These are phyloP conservation scores for Mellilla xanthometata DNA, from an alignment of 2,888 invertebrate species.

Conservation along the genomic window DNA sequence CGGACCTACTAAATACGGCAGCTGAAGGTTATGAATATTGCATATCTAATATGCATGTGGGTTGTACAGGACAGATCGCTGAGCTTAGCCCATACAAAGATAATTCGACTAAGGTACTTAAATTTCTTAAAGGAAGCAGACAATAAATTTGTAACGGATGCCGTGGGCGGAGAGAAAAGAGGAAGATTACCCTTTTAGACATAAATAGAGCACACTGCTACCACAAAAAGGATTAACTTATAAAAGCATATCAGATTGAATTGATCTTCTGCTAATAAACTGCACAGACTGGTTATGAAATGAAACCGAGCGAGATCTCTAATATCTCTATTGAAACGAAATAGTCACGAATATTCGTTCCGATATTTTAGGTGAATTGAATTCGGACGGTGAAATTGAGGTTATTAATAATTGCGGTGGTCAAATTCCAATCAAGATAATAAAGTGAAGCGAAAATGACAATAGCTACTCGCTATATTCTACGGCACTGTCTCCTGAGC, in stretches of 20 bases:
- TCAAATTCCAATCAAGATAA: constrained; percentile 18
- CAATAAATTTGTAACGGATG: too few species aligned
- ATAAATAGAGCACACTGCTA: too few species aligned
- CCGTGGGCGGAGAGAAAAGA: constrained; percentile 44
- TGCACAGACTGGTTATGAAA: constrained; percentile 2
- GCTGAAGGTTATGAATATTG: constrained; percentile 49
- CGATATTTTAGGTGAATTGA: constrained; percentile 35
- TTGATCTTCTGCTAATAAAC: too few species aligned
- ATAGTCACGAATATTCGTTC: constrained; percentile 34
- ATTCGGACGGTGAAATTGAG: constrained; percentile 43
- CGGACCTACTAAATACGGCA: constrained; percentile 46
- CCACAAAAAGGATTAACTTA: too few species aligned
- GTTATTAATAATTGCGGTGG: constrained; percentile 28
- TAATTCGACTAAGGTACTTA: too few species aligned
- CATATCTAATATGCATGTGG: constrained; percentile 62
- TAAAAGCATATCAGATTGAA: too few species aligned
- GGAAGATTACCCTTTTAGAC: constrained; percentile 10
- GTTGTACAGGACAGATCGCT: constrained; percentile 42
- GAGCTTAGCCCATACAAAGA: too few species aligned
- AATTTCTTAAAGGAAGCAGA: too few species aligned
- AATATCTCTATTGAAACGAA: constrained; percentile 6
- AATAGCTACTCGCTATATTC: too few species aligned
- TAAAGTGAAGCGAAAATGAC: too few species aligned
- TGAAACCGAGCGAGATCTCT: neutral
- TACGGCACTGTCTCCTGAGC: too few species aligned